A percentile compares a stretch with the other conserved stretches of the same genome.
Evolutionary conservation across 1,140 invertebrate species (phyloP).

Genomic region (Drosophila chauvacae): DNA sequence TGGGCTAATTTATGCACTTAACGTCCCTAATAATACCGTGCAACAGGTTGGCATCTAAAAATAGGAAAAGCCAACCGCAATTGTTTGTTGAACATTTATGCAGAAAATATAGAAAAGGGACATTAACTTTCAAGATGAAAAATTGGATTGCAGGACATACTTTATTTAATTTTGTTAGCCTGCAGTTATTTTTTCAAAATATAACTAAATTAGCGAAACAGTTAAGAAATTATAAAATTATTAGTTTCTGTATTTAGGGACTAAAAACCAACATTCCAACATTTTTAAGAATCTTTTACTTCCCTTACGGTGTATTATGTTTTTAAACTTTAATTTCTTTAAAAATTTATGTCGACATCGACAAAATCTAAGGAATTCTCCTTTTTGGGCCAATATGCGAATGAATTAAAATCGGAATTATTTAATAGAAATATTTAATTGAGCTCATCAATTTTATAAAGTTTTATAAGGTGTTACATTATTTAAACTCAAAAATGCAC

Average conservation of each 20-base stretch:
- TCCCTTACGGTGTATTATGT: not conserved
- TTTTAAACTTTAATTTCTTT: too few species aligned
- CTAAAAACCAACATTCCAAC: not conserved
- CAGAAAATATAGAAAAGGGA: not conserved
- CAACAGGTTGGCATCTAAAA: conserved; percentile 3
- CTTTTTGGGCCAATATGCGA: too few species aligned
- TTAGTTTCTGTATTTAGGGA: not conserved
- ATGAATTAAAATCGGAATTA: not conserved
- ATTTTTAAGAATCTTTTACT: not conserved
- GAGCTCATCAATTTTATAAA: too few species aligned
- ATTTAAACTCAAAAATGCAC: too few species aligned
- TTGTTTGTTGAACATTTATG: not conserved
- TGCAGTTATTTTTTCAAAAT: not conserved
- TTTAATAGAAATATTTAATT: too few species aligned
- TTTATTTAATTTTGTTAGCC: not conserved
- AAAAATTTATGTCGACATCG: too few species aligned
- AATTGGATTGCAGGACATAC: not conserved
- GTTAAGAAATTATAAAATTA: not conserved
- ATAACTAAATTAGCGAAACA: not conserved
- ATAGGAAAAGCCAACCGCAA: not conserved
- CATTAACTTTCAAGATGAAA: not conserved
- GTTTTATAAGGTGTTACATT: too few species aligned
- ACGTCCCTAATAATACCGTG: not conserved
- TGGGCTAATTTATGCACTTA: conserved; percentile 6
- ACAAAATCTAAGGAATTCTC: too few species aligned